Conservation (phyloP, 1,140 invertebrate species). For the Drosophila nikananu region DNA sequence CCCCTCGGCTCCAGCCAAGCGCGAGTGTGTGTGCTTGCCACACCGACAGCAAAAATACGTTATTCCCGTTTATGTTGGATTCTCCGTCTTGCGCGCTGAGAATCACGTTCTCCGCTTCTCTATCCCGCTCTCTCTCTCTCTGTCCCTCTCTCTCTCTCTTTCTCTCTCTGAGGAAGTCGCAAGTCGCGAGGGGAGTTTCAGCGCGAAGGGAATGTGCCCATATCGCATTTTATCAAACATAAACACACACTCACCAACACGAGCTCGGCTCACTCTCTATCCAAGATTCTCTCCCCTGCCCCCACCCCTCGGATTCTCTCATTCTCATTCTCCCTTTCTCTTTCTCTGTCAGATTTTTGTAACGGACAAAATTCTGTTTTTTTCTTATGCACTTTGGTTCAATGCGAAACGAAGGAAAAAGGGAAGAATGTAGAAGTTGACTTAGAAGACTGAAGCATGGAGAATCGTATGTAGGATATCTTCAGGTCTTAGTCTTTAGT, state of each 20-base stretch:
- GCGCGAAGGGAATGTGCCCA: conserved; percentile 78
- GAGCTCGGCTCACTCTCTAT: conserved; percentile 22
- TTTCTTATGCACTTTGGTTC: conserved; percentile 64
- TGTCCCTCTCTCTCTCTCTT: too few relatives aligned
- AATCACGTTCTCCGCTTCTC: conserved; percentile 59
- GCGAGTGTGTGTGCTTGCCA: conserved; percentile 49
- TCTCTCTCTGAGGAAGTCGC: conserved; percentile 19
- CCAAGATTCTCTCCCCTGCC: conserved; percentile 17
- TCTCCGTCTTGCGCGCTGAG: conserved; percentile 55
- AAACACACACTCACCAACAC: conserved; percentile 71
- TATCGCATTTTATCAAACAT: conserved; percentile 84
- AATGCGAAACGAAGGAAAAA: conserved; percentile 13
- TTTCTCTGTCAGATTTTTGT: conserved; percentile 75
- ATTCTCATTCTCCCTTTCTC: conserved; percentile 18
- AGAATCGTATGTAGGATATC: background rate
- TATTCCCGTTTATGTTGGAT: conserved; percentile 77
- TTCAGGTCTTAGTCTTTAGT: fast-evolving
- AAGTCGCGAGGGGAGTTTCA: conserved; percentile 62
- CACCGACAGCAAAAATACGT: conserved; percentile 81
- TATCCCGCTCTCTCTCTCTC: conserved; percentile 13
- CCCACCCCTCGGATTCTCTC: conserved; percentile 29
- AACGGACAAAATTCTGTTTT: conserved; percentile 74
- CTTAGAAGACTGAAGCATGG: conserved; percentile 8
- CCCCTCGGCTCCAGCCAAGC: conserved; percentile 12
- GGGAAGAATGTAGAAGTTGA: conserved; percentile 2